A percentile compares a stretch with the other conserved stretches of the same genome.
phyloP scores from a whole-genome alignment of 1,140 invertebrate species.

The Galleria mellonella region DNA sequence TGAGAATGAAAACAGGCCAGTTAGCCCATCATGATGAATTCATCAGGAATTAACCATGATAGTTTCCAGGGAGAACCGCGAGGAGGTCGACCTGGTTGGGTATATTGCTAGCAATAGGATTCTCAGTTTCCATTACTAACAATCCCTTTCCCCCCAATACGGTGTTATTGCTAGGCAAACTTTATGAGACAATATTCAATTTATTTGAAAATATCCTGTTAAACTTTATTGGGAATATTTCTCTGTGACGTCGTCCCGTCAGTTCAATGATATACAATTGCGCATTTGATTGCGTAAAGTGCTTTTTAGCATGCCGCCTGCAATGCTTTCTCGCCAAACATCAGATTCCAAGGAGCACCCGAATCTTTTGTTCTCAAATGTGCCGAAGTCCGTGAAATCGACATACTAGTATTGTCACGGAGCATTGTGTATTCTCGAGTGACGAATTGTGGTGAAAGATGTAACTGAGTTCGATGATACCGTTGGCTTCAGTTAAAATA shows the following conservation, averaged over 20 bases:
- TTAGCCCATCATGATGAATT: too few relatives aligned
- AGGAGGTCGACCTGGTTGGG: too few relatives aligned
- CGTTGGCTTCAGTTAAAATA: conserved; percentile 15
- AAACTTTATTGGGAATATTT: too few relatives aligned
- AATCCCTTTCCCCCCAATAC: too few relatives aligned
- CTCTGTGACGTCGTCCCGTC: conserved; percentile 1
- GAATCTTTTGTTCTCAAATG: conserved; percentile 26
- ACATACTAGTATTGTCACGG: conserved; percentile 36
- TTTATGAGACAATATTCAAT: too few relatives aligned
- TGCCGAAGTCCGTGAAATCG: conserved; percentile 47
- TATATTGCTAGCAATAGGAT: too few relatives aligned
- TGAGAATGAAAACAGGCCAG: too few relatives aligned
- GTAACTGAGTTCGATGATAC: conserved; percentile 40
- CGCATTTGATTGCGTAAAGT: conserved; percentile 38
- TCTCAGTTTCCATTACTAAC: too few relatives aligned
- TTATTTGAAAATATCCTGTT: too few relatives aligned
- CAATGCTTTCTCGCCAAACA: conserved; percentile 48
- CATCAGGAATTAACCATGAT: too few relatives aligned
- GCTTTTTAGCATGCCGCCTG: conserved; percentile 54
- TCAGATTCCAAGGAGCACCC: conserved; percentile 45
- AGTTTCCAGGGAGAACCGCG: too few relatives aligned
- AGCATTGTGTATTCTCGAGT: conserved; percentile 19
- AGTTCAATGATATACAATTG: neutral
- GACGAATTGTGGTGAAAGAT: conserved; percentile 41
- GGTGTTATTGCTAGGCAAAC: too few relatives aligned